Evolutionary conservation across 64 coral and sea anemone species (phyloP).

Genomic region (Pachyseris speciosa): DNA sequence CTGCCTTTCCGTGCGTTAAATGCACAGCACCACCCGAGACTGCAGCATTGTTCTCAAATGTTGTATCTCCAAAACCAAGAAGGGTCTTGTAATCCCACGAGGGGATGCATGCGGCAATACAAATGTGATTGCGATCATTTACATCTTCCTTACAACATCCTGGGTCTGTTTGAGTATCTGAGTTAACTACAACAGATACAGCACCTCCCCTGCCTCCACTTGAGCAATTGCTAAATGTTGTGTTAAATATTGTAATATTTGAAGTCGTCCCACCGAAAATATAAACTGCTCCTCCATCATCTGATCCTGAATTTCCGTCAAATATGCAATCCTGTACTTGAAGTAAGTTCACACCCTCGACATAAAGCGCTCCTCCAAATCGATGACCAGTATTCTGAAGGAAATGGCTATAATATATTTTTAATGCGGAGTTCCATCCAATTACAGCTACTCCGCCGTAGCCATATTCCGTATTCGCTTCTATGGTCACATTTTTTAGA

Average conservation of each 20-base stretch:
- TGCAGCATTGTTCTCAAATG: neutral
- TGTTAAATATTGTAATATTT: neutral
- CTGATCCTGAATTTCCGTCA: neutral
- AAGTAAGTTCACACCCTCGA: too few relatives aligned
- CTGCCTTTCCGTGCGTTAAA: neutral
- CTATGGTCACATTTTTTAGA: too few relatives aligned
- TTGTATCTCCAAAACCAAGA: neutral
- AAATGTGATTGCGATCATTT: neutral
- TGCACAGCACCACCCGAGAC: neutral
- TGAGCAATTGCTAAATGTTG: neutral
- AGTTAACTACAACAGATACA: neutral
- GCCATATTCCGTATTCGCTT: too few relatives aligned
- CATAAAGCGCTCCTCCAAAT: neutral
- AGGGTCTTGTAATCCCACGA: too few relatives aligned
- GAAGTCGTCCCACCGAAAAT: too few relatives aligned
- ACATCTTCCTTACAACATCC: neutral
- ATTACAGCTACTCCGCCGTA: too few relatives aligned
- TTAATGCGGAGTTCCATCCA: too few relatives aligned
- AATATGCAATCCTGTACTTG: neutral
- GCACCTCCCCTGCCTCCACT: neutral
- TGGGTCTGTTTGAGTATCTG: neutral
- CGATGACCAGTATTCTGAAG: neutral
- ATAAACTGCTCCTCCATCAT: rapidly evolving
- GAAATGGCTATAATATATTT: too few relatives aligned
- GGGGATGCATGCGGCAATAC: too few relatives aligned